A percentile compares a stretch with the other conserved stretches of the same genome.
phyloP scores from a whole-genome alignment of 1,140 invertebrate genomes.

The Hermetia illucens region DNA sequence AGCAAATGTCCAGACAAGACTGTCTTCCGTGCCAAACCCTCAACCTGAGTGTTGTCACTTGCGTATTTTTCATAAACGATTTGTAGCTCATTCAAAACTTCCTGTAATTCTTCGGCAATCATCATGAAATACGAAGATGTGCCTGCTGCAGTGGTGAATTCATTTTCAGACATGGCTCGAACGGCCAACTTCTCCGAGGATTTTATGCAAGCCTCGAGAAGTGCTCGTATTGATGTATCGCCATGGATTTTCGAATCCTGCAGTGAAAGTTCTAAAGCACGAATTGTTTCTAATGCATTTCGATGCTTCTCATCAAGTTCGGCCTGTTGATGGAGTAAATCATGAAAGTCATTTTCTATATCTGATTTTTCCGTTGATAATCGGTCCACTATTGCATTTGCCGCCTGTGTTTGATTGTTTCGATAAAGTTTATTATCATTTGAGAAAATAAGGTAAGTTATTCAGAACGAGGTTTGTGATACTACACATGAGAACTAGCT shows the following conservation, averaged over 20 bases:
- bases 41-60: slow-evolving; percentile 24
- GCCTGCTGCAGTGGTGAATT: slow-evolving; percentile 1
- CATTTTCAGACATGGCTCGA: slow-evolving; percentile 4
- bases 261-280: slow-evolving; percentile 1
- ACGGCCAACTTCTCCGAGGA: slow-evolving; percentile 6
- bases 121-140: slow-evolving; percentile 7
- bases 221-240: slow-evolving; percentile 3
- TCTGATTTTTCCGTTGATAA: slow-evolving; percentile 40
- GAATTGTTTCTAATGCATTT: slow-evolving; percentile 1
- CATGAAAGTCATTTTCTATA: slow-evolving; percentile 49
- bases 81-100: slow-evolving; percentile 25
- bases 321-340: slow-evolving; percentile 47
- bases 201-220: slow-evolving; percentile 7
- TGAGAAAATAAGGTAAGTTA: no score
- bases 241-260: slow-evolving; percentile 2
- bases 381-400: slow-evolving; percentile 34
- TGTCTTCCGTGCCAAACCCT: slow-evolving; percentile 24
- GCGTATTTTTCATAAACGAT: slow-evolving; percentile 24
- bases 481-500: no score
- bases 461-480: no score
- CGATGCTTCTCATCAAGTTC: slow-evolving; percentile 33
- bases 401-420: no score
- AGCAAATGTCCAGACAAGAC: slow-evolving; percentile 38
- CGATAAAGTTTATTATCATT: slow-evolving; percentile 9
- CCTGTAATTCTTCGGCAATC: slow-evolving; percentile 5